Conservation (phyloP, 2,888 invertebrate genomes). For the Cerceris ruficornis region DNA sequence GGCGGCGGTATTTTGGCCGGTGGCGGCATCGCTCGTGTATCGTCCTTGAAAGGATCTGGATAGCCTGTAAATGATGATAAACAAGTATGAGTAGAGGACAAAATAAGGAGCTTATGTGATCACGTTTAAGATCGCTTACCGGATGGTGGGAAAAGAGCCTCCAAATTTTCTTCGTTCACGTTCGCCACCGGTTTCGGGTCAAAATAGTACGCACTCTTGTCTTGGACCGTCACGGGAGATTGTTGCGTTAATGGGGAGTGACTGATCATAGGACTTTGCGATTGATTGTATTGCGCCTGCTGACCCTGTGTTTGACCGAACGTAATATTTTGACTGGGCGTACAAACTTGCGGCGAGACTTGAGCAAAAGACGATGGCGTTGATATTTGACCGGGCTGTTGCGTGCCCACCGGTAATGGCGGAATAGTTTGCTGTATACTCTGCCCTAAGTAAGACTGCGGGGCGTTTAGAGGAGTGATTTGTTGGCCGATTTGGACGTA, state of each 20-base stretch:
- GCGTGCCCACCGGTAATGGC: conserved; percentile 61
- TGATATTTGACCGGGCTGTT: conserved; percentile 62
- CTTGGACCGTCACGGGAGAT: conserved; percentile 78
- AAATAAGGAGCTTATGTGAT: neutral
- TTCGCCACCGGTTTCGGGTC: conserved; percentile 68
- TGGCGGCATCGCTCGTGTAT: conserved; percentile 75
- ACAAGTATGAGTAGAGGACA: neutral
- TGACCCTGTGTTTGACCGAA: conserved; percentile 70
- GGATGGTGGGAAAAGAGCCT: conserved; percentile 86
- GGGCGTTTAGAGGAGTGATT: conserved; percentile 67
- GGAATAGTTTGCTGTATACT: conserved; percentile 56
- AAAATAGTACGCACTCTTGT: conserved; percentile 75
- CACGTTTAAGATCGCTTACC: conserved; percentile 68
- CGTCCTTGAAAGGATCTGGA: conserved; percentile 88
- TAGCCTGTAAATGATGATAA: conserved; percentile 81
- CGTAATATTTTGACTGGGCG: conserved; percentile 73
- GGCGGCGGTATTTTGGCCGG: conserved; percentile 78
- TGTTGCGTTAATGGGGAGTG: conserved; percentile 77
- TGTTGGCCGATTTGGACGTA: conserved; percentile 72
- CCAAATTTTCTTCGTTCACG: conserved; percentile 82
- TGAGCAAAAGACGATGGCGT: conserved; percentile 66
- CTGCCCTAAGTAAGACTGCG: conserved; percentile 68
- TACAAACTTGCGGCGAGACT: conserved; percentile 72
- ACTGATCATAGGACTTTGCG: conserved; percentile 76
- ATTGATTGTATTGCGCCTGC: conserved; percentile 72